Conservation (phyloP, 2,113 vertebrate genomes). For the Lates calcarifer region DNA sequence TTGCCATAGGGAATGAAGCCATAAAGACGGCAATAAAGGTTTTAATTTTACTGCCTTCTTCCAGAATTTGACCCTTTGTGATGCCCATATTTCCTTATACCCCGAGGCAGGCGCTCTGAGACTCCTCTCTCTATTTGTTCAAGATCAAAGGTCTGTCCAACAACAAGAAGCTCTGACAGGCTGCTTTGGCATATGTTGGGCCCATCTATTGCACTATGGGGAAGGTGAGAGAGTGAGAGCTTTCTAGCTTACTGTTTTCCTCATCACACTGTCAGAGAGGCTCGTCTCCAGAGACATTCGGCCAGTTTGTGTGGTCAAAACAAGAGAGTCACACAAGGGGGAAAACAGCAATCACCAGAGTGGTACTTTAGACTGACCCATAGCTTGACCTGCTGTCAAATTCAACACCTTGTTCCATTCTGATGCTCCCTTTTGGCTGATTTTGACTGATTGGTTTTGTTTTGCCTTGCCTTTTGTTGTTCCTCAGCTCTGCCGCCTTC, state of each 20-base stretch:
- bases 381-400: constrained; percentile 69
- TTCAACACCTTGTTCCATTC: constrained; percentile 28
- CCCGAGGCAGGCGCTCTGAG: constrained; percentile 65
- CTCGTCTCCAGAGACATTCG: constrained; percentile 61
- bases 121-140: constrained; percentile 72
- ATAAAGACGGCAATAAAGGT: constrained; percentile 78
- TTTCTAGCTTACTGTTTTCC: constrained; percentile 69
- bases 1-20: constrained; percentile 73
- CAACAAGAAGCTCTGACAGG: constrained; percentile 71
- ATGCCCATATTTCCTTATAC: constrained; percentile 65
- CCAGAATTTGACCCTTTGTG: constrained; percentile 71
- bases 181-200: constrained; percentile 53
- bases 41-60: constrained; percentile 76
- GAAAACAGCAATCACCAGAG: constrained; percentile 62
- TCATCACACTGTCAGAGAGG: constrained; percentile 69
- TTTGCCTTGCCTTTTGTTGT: constrained; percentile 56
- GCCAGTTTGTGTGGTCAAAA: constrained; percentile 72
- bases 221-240: constrained; percentile 67
- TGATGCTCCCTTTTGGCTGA: constrained; percentile 57
- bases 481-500: neutral
- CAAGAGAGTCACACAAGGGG: constrained; percentile 56
- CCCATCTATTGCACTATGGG: constrained; percentile 56
- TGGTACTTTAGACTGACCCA: constrained; percentile 60
- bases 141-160: constrained; percentile 77
- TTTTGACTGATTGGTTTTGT: constrained; percentile 69